A percentile compares a stretch with the other conserved stretches of the same genome.
phyloP scores from a whole-genome alignment of 2,797 vertebrate species.

The Cephalopachus bancanus region DNA sequence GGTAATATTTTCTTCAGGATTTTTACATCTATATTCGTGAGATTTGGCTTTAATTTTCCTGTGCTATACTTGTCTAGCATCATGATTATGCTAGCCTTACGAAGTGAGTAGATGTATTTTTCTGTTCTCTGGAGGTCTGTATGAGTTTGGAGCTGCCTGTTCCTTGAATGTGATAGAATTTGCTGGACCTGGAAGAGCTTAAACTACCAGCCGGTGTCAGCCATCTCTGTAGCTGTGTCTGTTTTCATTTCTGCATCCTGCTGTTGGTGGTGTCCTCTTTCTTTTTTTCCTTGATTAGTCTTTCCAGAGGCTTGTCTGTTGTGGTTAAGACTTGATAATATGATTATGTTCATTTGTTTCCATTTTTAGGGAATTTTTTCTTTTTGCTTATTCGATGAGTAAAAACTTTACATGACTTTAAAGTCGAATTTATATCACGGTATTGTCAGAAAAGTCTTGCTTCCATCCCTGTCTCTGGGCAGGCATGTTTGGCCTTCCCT shows the following conservation, averaged over 20 bases:
- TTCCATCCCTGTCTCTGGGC: background rate
- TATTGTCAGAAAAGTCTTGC: background rate
- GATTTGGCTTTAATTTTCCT: conserved; percentile 36
- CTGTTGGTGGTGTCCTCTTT: background rate
- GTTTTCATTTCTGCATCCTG: background rate
- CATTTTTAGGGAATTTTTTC: background rate
- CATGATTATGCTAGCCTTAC: conserved; percentile 19
- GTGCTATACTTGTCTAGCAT: background rate
- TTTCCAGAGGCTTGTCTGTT: conserved; percentile 41
- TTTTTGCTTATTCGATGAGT: conserved; percentile 36
- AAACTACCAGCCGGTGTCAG: conserved; percentile 7
- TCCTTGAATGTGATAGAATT: conserved; percentile 15
- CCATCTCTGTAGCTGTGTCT: background rate
- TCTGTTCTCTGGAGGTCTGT: conserved; percentile 1
- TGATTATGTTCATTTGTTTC: conserved; percentile 12
- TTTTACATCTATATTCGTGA: conserved; percentile 31
- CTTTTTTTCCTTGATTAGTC: conserved; percentile 20
- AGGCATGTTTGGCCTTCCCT: background rate
- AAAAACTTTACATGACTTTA: conserved; percentile 22
- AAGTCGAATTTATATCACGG: conserved; percentile 16
- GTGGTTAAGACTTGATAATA: conserved; percentile 20
- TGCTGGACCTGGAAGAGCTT: background rate
- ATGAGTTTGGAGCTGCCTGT: background rate
- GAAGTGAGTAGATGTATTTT: background rate
- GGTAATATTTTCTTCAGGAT: conserved; percentile 20